phyloP scores from a whole-genome alignment of 1,140 invertebrate genomes.

The Popillia japonica region DNA sequence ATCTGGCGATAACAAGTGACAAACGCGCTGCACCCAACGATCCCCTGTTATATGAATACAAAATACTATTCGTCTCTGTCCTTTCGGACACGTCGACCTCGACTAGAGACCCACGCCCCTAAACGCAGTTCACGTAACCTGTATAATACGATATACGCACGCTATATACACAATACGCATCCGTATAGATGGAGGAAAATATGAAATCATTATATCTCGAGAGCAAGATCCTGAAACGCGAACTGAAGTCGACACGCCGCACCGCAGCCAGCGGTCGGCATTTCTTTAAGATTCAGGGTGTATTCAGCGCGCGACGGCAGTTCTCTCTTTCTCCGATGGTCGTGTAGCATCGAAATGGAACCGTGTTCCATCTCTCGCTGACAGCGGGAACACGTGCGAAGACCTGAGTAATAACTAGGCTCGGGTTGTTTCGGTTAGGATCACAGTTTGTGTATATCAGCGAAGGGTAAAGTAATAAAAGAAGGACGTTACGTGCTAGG shows the following conservation, averaged over 20 bases:
- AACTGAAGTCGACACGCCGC: neutral
- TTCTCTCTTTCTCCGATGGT: neutral
- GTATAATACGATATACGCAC: no score
- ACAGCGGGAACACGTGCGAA: constrained; percentile 28
- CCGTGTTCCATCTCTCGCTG: constrained; percentile 18
- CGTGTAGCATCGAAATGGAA: constrained; percentile 8
- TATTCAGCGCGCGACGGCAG: neutral
- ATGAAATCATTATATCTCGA: constrained; percentile 16
- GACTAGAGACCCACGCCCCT: neutral
- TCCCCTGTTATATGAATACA: constrained; percentile 58
- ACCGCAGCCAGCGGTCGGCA: neutral
- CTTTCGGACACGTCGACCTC: constrained; percentile 33
- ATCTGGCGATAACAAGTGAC: constrained; percentile 58
- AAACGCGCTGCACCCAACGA: constrained; percentile 57
- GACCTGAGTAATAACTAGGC: constrained; percentile 2
- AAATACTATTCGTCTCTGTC: constrained; percentile 46
- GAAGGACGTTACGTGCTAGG: neutral
- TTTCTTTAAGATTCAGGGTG: constrained; percentile 14
- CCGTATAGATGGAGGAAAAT: neutral
- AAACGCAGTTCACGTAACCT: neutral
- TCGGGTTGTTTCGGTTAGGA: neutral
- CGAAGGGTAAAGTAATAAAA: neutral
- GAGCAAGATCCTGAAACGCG: neutral
- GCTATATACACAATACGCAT: neutral
- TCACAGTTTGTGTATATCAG: neutral